Base-by-base conservation (phyloP, 2,113 vertebrate genomes). In the Sturnus vulgaris region DNA sequence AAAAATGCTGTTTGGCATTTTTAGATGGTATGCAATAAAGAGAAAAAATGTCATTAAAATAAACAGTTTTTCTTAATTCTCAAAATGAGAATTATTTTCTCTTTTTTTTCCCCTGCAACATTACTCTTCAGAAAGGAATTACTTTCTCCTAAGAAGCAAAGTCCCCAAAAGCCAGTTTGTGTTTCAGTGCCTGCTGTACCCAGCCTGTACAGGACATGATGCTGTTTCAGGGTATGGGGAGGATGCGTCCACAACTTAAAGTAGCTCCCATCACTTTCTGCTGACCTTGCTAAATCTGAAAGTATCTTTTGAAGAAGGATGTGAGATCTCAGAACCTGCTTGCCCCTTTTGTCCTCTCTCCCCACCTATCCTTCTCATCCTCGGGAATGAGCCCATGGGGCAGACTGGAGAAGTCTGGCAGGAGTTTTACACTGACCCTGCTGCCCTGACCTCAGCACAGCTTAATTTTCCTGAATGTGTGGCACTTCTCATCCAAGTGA, bases 361-460 rank as follows among this genome's bases (percentile, higher is more conserved):
- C 9, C 8, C 6, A 5, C 47, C 63, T 39, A 42, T 19, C 39
- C 21, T 84, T 30, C 49, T 42, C 13, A 10, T 35, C 47, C 60
- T 39, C 1, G 0, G 50, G 15, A 63, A 59, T 19, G 39, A 88
- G 21, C 13, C 53, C 30, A 1, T 2, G 12, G 42, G 13, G 16
- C 65, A 49, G 46, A 14, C 49, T 44, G 52, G 30, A 59, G 68
- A 65, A 69, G 18, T 28, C 44, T 59, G 55, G 27, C 49, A n/a
- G 77, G 39, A 42, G 19, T 44, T 27, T 33, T 42, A 24, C 1
- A 0, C 42, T 57, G 71, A 44, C 18, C 13, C 33, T 27, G 25
- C 0, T 0, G 23, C 16, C 18, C 31, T 68, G 49, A 59, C 15
- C 16, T 59, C 52, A 7, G 17, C 65, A 44, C 28, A 60, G 39